These are phyloP conservation scores for Apamea anceps DNA, from an alignment of 2,888 invertebrate genomes.

Conservation along the genomic window DNA sequence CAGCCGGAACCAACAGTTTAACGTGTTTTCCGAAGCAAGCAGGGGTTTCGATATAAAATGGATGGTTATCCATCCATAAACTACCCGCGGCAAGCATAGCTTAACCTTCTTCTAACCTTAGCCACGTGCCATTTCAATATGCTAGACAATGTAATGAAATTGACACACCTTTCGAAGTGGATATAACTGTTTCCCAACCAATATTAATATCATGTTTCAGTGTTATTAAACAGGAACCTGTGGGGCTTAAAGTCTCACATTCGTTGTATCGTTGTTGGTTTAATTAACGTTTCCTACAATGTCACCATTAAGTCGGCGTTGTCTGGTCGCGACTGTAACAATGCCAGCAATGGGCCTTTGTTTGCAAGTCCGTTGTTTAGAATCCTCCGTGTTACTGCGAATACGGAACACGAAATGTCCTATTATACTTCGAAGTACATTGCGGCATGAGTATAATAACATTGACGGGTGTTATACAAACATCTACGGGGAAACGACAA, in stretches of 20 bases:
- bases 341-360: constrained; percentile 80
- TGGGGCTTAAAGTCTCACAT: constrained; percentile 78
- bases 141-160: constrained; percentile 13
- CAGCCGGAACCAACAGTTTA: not conserved
- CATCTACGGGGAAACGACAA: constrained; percentile 55
- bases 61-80: not conserved
- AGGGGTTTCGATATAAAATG: not conserved
- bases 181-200: constrained; percentile 37
- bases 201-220: constrained; percentile 68
- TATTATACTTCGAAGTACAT: constrained; percentile 60
- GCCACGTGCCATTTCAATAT: not conserved
- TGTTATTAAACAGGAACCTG: constrained; percentile 70
- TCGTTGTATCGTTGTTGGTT: constrained; percentile 81
- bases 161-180: not conserved
- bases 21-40: not conserved
- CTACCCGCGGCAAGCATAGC: not conserved
- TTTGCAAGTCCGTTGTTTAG: constrained; percentile 76
- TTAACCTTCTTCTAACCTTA: not conserved
- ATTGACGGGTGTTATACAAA: constrained; percentile 50
- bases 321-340: constrained; percentile 78
- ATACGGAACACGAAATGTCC: constrained; percentile 62
- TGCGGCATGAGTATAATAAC: constrained; percentile 57
- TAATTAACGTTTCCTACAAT: constrained; percentile 88
- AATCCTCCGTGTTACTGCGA: constrained; percentile 64
- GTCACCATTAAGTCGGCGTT: constrained; percentile 86